phyloP scores from a whole-genome alignment of 1,140 invertebrate genomes.

The Dendroctonus valens region DNA sequence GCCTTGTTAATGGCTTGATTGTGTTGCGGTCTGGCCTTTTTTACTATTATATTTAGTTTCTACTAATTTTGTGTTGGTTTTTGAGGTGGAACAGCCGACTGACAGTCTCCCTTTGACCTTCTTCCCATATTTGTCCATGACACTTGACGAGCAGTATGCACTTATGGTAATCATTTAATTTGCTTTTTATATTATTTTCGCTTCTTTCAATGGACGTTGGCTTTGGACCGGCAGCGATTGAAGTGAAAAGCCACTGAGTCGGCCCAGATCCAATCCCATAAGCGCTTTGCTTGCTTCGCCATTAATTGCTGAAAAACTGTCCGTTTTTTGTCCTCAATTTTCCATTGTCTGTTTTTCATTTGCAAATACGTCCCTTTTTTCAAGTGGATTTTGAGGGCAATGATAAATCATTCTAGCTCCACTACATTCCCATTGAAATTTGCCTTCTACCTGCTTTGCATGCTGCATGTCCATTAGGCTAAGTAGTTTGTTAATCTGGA shows the following conservation, averaged over 20 bases:
- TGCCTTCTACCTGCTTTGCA: constrained; percentile 4
- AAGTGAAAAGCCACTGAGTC: too few species aligned
- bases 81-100: constrained; percentile 46
- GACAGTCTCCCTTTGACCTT: constrained; percentile 46
- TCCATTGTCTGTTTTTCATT: too few species aligned
- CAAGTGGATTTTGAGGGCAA: too few species aligned
- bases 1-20: too few species aligned
- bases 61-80: constrained; percentile 42
- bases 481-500: constrained; percentile 3
- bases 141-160: constrained; percentile 49
- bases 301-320: too few species aligned
- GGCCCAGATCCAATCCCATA: too few species aligned
- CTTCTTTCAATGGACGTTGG: constrained; percentile 11
- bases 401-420: too few species aligned
- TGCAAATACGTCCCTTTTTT: too few species aligned
- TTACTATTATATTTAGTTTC: constrained; percentile 10
- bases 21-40: constrained; percentile 5
- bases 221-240: not conserved
- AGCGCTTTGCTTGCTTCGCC: too few species aligned
- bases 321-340: too few species aligned
- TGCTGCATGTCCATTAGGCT: not conserved
- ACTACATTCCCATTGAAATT: not conserved
- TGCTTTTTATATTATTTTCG: constrained; percentile 19
- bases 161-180: constrained; percentile 45
- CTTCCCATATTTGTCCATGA: constrained; percentile 48